A percentile compares a stretch with the other conserved stretches of the same genome.
These are phyloP conservation scores for Anas georgica DNA, from an alignment of 2,797 vertebrate species.

Conservation along the genomic window DNA sequence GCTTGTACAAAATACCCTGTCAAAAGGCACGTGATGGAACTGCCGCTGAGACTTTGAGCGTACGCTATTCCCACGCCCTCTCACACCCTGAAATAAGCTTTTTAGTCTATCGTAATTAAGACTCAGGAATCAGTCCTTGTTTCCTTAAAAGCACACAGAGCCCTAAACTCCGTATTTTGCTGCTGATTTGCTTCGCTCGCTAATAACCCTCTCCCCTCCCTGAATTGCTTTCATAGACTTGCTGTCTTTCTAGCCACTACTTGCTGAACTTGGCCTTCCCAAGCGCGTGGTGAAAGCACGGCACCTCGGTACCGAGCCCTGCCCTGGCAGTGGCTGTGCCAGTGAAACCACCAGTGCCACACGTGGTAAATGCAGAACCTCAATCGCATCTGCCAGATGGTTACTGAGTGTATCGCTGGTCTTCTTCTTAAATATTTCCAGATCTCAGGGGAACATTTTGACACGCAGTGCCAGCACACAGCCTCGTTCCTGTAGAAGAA, in stretches of 20 bases:
- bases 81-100: constrained; percentile 41
- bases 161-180: not conserved
- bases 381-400: not conserved
- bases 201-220: constrained; percentile 12
- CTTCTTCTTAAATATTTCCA: not conserved
- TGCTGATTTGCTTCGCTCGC: not conserved
- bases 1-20: constrained; percentile 34
- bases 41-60: not conserved
- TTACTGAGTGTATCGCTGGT: not conserved
- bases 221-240: constrained; percentile 13
- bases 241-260: constrained; percentile 34
- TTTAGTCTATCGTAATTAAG: constrained; percentile 43
- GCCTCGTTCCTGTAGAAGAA: not conserved
- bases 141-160: constrained; percentile 36
- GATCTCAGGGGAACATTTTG: not conserved
- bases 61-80: not conserved
- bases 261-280: constrained; percentile 15
- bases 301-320: constrained; percentile 22
- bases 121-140: not conserved
- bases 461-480: not conserved
- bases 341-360: constrained; percentile 28
- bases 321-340: constrained; percentile 1
- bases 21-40: not conserved
- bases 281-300: constrained; percentile 26
- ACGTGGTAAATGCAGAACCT: not conserved